phyloP scores from a whole-genome alignment of 2,888 invertebrate species.

The Lasioglossum lativentre region DNA sequence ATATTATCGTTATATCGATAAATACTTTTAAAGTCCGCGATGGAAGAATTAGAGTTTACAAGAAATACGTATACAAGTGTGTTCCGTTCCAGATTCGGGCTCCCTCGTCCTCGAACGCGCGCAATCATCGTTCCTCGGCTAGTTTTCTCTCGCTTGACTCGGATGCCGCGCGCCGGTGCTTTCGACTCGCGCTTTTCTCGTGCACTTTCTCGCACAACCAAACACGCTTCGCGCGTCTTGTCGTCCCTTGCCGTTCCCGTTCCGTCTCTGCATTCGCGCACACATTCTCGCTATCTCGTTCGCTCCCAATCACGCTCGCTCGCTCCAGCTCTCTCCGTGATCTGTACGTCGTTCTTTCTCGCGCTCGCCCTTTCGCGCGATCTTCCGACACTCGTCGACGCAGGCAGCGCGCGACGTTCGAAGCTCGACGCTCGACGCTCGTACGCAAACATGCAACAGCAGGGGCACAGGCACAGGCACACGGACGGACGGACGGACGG shows the following conservation, averaged over 20 bases:
- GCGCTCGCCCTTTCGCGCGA: neutral
- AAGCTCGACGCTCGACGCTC: neutral
- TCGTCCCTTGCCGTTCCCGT: conserved; percentile 53
- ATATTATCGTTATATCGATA: conserved; percentile 84
- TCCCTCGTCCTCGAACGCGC: conserved; percentile 62
- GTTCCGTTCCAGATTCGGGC: conserved; percentile 73
- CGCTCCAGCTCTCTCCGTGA: neutral
- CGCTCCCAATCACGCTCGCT: neutral
- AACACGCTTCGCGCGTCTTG: conserved; percentile 12
- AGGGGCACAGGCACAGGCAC: neutral
- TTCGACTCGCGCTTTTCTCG: neutral
- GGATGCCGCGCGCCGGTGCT: conserved; percentile 5
- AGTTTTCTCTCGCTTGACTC: conserved; percentile 46
- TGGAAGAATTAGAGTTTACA: conserved; percentile 88
- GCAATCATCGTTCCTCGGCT: conserved; percentile 57
- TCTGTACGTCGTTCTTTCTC: neutral
- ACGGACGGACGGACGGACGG: conserved; percentile 19
- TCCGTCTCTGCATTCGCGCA: conserved; percentile 26
- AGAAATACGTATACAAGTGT: conserved; percentile 92
- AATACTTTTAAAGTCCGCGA: conserved; percentile 85
- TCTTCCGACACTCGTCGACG: neutral
- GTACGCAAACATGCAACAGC: neutral
- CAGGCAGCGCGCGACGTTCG: neutral
- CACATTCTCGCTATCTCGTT: neutral
- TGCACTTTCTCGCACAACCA: conserved; percentile 34